Evolutionary conservation across 2,888 invertebrate genomes (phyloP), one percentile per base, ranked within the genome.

Genomic region (Caradrina clavipalpis): DNA sequence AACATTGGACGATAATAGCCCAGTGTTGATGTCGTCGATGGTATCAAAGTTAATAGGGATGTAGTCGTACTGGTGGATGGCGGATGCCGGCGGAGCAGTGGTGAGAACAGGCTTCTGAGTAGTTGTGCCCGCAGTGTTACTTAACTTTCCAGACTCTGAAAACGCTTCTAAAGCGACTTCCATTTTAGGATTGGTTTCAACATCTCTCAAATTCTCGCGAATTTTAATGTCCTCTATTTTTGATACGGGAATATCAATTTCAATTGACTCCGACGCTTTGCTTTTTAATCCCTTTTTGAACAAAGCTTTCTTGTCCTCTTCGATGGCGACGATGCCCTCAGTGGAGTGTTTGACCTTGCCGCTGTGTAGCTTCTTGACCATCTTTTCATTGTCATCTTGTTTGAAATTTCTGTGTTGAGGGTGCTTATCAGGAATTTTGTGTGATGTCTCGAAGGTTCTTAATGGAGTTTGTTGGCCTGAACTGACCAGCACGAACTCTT

Each of bases 381-480:
- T 95, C 92, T 92, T 97, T 89, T 91, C 96, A 91, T 86, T 95
- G 86, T 93, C 96, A 85, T 92, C 84, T 61, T 83, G 77, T 62
- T 83, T 93, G 15, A 91, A 82, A 53, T 91, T 79, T 60, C 92
- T 90, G 57, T 95, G 92, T 67, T 91, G 80, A 1, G 95, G 94
- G 76, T 95, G 93, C 83, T 95, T 94, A 19, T 95, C 96, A 0
- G 97, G 97, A 80, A 97, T 96, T 92, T 98, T 98, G 88, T 98
- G 98, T 2, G 98, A 96, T 2, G 97, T 97, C 92, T 98, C 97
- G 85, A 98, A 98, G 84, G 92, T 92, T 83, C 93, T 92, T 35
- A 96, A 67, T 1, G 95, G 93, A 31, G 95, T 95, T 81, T 96
- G 95, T 76, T 95, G 94, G 22, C 95, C 96, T 19, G 96, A 95